Evolutionary conservation across 1,140 invertebrate species (phyloP).

Genomic region (Cotesia chilonis): DNA sequence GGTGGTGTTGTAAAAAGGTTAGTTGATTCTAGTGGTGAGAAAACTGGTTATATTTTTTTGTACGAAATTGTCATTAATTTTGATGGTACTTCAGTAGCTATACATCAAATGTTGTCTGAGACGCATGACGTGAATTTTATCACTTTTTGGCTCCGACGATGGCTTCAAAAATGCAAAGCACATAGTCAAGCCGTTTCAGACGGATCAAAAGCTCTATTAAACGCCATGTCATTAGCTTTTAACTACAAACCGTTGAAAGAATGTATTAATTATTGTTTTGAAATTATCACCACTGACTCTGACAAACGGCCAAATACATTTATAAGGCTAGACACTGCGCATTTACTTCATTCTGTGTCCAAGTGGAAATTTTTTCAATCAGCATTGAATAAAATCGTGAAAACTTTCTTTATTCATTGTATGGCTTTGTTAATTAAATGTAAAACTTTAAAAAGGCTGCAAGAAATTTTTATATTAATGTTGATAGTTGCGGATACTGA

Average conservation of each 20-base stretch:
- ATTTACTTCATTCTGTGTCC: too few species aligned
- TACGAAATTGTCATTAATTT: slow-evolving; percentile 29
- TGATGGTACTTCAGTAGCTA: not conserved
- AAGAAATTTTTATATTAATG: too few species aligned
- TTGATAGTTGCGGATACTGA: too few species aligned
- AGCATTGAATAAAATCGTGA: too few species aligned
- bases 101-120: not conserved
- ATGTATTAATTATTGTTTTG: slow-evolving; percentile 17
- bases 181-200: not conserved
- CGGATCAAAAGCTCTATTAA: not conserved
- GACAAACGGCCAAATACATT: too few species aligned
- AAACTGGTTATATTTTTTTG: slow-evolving; percentile 32
- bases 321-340: too few species aligned
- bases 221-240: not conserved
- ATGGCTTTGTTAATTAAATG: too few species aligned
- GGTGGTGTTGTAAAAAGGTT: too few species aligned
- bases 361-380: too few species aligned
- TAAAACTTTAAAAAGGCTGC: too few species aligned
- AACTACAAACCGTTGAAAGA: not conserved
- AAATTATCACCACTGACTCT: too few species aligned
- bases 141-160: not conserved
- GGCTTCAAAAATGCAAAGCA: not conserved
- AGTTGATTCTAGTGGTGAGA: not conserved
- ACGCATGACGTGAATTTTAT: not conserved
- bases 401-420: not conserved